These are phyloP conservation scores for Phrynosoma blainvillii DNA, from an alignment of 2,113 vertebrate genomes.

Conservation along the genomic window DNA sequence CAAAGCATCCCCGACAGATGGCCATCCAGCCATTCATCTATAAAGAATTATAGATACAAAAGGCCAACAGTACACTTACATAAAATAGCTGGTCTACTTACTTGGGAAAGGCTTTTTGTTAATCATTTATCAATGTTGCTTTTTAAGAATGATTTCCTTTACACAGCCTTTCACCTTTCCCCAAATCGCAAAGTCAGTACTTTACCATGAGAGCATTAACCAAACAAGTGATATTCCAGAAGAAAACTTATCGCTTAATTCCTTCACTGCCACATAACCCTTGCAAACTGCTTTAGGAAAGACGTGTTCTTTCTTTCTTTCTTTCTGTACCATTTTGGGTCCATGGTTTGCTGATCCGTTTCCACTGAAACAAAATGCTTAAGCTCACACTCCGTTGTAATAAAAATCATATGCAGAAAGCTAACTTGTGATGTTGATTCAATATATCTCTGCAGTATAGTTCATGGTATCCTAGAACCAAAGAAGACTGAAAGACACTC, in stretches of 20 bases:
- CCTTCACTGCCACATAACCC: neutral
- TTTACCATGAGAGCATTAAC: neutral
- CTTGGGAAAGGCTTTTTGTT: neutral
- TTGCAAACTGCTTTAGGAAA: neutral
- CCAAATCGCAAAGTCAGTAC: fast-evolving
- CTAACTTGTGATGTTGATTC: neutral
- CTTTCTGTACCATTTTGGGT: neutral
- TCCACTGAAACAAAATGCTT: neutral
- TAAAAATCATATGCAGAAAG: neutral
- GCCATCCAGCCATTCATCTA: no score
- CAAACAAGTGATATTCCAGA: neutral
- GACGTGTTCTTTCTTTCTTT: neutral
- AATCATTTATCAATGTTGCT: neutral
- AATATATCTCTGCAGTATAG: fast-evolving
- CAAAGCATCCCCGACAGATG: no score
- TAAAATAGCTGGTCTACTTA: neutral
- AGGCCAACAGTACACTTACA: no score
- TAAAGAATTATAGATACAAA: no score
- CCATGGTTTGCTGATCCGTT: fast-evolving
- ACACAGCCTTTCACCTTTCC: fast-evolving
- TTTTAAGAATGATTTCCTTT: neutral
- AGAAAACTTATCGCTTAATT: neutral
- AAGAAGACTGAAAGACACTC: neutral
- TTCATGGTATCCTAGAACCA: neutral
- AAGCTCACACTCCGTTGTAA: conserved; percentile 2